phyloP scores from a whole-genome alignment of 2,113 vertebrate species.

The Cathartes aura region DNA sequence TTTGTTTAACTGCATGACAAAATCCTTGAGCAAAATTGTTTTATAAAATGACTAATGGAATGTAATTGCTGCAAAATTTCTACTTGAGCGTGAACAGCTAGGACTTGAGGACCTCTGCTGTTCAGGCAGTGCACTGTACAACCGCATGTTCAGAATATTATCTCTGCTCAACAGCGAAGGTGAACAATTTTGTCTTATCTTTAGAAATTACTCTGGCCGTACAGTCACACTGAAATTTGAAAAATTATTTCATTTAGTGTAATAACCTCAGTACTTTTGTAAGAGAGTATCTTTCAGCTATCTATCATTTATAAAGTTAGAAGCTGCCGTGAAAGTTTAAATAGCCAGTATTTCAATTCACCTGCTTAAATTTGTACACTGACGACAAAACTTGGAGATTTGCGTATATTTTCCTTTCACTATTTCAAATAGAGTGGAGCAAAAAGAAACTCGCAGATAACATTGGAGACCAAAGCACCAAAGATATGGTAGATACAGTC shows the following conservation, averaged over 20 bases:
- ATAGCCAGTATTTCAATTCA: neutral
- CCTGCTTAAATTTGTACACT: neutral
- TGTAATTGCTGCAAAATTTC: neutral
- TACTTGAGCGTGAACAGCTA: constrained; percentile 6
- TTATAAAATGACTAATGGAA: constrained; percentile 14
- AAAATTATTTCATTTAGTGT: neutral
- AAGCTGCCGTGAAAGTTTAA: neutral
- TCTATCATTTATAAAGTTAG: neutral
- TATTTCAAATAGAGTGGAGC: neutral
- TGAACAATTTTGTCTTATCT: neutral
- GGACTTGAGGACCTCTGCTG: constrained; percentile 80
- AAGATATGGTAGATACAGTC: neutral
- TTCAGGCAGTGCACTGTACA: constrained; percentile 15
- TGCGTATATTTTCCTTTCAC: neutral
- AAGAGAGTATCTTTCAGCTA: neutral
- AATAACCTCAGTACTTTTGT: neutral
- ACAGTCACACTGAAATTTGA: neutral
- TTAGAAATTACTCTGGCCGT: neutral
- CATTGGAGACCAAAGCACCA: neutral
- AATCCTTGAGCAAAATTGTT: neutral
- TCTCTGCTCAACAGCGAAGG: neutral
- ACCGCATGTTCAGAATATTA: fast-evolving
- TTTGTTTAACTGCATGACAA: constrained; percentile 32
- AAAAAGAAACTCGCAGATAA: neutral
- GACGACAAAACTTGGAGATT: neutral